Conservation (phyloP, 2,888 invertebrate species). For the Epinotia demarniana region DNA sequence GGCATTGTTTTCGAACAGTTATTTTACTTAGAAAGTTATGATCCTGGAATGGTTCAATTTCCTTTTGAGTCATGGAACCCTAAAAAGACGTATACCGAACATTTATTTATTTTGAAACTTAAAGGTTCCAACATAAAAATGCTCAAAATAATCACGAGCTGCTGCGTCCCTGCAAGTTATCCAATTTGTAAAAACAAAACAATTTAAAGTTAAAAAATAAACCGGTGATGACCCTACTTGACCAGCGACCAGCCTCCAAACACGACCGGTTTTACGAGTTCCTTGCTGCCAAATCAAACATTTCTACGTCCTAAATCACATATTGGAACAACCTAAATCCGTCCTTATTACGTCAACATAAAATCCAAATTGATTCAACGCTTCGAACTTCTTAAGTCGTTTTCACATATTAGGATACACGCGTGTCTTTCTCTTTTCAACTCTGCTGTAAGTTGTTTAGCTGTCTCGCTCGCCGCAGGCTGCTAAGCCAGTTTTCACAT, state of each 20-base stretch:
- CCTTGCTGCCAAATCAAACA: slow-evolving; percentile 52
- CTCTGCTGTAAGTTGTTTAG: slow-evolving; percentile 29
- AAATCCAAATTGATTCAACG: slow-evolving; percentile 38
- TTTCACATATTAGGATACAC: slow-evolving; percentile 40
- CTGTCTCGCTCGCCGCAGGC: slow-evolving; percentile 60
- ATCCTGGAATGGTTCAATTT: no score
- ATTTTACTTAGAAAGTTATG: background rate
- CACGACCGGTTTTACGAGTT: slow-evolving; percentile 70
- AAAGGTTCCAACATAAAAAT: background rate
- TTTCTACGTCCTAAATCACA: slow-evolving; percentile 45
- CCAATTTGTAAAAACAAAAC: slow-evolving; percentile 38
- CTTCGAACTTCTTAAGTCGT: slow-evolving; percentile 42
- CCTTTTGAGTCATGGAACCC: background rate
- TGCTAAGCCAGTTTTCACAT: slow-evolving; percentile 73
- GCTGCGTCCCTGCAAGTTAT: slow-evolving; percentile 33
- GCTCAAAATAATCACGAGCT: background rate
- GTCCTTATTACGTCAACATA: slow-evolving; percentile 40
- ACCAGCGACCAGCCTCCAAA: slow-evolving; percentile 70
- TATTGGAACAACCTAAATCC: slow-evolving; percentile 41
- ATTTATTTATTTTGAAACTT: background rate
- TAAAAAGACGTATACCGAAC: background rate
- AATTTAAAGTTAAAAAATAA: slow-evolving; percentile 37
- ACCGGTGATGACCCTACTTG: slow-evolving; percentile 63
- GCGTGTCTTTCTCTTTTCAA: slow-evolving; percentile 48
- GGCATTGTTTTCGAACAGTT: background rate